A percentile compares a stretch with the other conserved stretches of the same genome.
phyloP scores from a whole-genome alignment of 2,113 vertebrate genomes.

The Circaetus cinerascens region DNA sequence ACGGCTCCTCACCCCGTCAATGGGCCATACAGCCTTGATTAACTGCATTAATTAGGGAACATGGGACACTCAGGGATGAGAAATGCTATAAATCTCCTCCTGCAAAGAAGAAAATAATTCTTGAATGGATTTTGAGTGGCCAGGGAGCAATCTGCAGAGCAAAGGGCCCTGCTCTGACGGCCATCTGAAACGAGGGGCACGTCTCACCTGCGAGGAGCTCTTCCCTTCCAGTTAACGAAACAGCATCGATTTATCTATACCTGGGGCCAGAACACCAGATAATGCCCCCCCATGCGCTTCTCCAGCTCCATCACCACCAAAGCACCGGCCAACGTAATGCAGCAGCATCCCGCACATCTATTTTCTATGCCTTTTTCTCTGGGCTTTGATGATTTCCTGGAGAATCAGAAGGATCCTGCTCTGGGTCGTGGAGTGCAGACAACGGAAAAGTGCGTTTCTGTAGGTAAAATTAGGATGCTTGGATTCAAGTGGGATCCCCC shows the following conservation, averaged over 20 bases:
- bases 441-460: too few relatives aligned
- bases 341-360: fast-evolving
- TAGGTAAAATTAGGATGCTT: neutral
- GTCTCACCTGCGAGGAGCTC: neutral
- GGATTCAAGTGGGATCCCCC: too few relatives aligned
- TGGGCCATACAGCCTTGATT: neutral
- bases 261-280: neutral
- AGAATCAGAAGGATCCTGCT: fast-evolving
- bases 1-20: neutral
- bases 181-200: neutral
- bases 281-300: neutral
- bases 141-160: neutral
- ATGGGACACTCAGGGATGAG: neutral
- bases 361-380: neutral
- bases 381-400: neutral
- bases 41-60: neutral
- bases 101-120: neutral
- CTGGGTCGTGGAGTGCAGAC: fast-evolving
- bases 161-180: neutral
- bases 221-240: neutral
- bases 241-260: fast-evolving
- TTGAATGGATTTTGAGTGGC: neutral
- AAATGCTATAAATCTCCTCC: neutral
- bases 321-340: fast-evolving
- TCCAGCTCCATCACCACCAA: neutral